phyloP scores from a whole-genome alignment of 2,888 invertebrate species.

The Rosalia funebris region DNA sequence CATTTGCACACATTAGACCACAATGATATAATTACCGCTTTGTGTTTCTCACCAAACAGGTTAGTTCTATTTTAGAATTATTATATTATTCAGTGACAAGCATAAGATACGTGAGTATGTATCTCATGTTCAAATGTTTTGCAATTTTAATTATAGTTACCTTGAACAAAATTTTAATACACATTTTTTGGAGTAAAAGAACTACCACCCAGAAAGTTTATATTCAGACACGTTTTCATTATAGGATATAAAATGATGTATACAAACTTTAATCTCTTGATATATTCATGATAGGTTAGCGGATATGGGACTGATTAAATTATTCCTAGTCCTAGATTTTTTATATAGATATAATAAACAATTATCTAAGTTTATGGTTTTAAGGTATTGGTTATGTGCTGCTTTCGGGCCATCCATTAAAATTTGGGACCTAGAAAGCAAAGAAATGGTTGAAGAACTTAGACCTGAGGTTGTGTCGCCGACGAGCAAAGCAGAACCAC shows the following conservation, averaged over 20 bases:
- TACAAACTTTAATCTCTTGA: conserved; percentile 58
- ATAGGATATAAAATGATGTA: conserved; percentile 45
- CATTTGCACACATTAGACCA: conserved; percentile 98
- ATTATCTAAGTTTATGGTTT: conserved; percentile 36
- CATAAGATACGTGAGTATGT: no score
- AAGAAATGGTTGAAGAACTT: conserved; percentile 98
- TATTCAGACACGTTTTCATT: no score
- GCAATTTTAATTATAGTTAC: no score
- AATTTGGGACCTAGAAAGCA: conserved; percentile 99
- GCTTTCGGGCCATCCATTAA: conserved; percentile 98
- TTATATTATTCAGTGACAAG: no score
- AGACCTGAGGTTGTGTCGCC: conserved; percentile 92
- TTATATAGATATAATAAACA: no score
- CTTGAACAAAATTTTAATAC: no score
- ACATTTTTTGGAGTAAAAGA: no score
- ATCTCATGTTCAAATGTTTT: no score
- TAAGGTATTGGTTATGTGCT: conserved; percentile 95
- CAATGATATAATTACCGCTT: conserved; percentile 96
- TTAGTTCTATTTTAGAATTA: conserved; percentile 35
- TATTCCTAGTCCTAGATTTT: no score
- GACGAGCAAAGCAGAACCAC: conserved; percentile 86
- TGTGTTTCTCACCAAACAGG: conserved; percentile 99
- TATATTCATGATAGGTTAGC: conserved; percentile 60
- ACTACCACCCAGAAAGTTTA: no score
- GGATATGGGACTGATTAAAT: conserved; percentile 63